Percentiles rank a stretch among this genome's conserved stretches.
Evolutionary conservation across 2,888 invertebrate genomes (phyloP).

Genomic region (Drosophila tanythrix): DNA sequence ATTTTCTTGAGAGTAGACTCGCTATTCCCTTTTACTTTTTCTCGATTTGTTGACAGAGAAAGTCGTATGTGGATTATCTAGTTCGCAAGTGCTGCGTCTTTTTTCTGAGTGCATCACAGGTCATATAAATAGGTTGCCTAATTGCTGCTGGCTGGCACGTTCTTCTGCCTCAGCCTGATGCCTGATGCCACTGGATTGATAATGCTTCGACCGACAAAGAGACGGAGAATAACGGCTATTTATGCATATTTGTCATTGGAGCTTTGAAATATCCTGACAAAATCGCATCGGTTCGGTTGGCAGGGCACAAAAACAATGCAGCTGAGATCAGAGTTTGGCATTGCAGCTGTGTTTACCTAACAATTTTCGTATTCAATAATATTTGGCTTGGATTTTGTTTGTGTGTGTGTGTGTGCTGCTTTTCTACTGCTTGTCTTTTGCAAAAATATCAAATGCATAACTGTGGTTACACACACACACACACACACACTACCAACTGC

Average conservation of each 20-base stretch:
- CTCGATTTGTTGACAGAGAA: background rate
- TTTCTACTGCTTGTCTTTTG: constrained; percentile 70
- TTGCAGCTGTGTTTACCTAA: constrained; percentile 76
- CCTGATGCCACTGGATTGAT: constrained; percentile 66
- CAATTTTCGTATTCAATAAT: constrained; percentile 76
- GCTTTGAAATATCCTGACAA: constrained; percentile 49
- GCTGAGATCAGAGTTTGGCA: constrained; percentile 38
- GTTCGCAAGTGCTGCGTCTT: background rate
- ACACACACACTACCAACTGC: background rate
- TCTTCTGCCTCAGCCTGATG: background rate
- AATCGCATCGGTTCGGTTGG: constrained; percentile 48
- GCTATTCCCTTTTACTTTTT: background rate
- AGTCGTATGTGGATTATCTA: background rate
- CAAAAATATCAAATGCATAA: constrained; percentile 77
- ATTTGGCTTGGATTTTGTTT: constrained; percentile 62
- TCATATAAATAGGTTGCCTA: constrained; percentile 50
- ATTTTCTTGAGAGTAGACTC: background rate
- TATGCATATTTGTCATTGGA: constrained; percentile 40
- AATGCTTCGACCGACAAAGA: constrained; percentile 22
- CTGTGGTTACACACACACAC: constrained; percentile 46
- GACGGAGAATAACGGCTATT: background rate
- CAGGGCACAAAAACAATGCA: constrained; percentile 49
- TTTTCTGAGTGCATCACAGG: background rate
- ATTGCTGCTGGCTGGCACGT: constrained; percentile 44
- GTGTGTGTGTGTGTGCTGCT: constrained; percentile 41